Base-by-base conservation (phyloP, 1,140 invertebrate species). In the Thalassaphorura encarpata region DNA sequence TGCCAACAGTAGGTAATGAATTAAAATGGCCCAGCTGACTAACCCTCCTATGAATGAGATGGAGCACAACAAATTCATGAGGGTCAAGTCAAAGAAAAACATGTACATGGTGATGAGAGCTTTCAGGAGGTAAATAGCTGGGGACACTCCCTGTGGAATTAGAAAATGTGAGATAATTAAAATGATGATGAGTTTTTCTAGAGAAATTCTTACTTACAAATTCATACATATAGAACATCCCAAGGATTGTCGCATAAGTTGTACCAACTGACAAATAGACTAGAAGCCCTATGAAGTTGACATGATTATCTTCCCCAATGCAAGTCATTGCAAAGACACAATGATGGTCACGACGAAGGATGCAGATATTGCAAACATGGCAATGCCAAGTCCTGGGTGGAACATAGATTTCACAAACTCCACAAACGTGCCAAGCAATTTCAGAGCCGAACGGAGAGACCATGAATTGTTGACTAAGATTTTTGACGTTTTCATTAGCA, bases 331-430 rank as follows among this genome's bases (percentile, higher is more conserved):
- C 83, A 70, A 96, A 97, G 29, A 84, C 82, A 68, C 93, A 97
- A 69, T 98, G 93, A 71, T 97, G 93, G 70, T 97, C 92, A 63
- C 91, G 77, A 69, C 92, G 93, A 4, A 95, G 68, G 40, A 96
- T 83, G 67, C 93, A 97, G 3, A 69, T 69, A 24, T 80, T 70
- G 66, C 94, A 97, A 31, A 74, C 78, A 45, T 77, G n/a, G 67
- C 93, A 97, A 70, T 97, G 93, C 81, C 88, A 91, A 3, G 89
- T 82, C 54, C 91, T 76, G 6, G 89, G 89, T 18, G 91, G 91
- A 49, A 82, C n/a, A n/a, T 31, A 49, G 6, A 78, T 73, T 68
- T 92, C 85, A 71, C 92, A 96, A 0, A 73, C 68, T 3, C 76
- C 66, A 72, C 90, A 95, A 56, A 86, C 78, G 52, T 78, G 79